A percentile compares a stretch with the other conserved stretches of the same genome.
phyloP scores from a whole-genome alignment of 2,888 invertebrate genomes.

The Platycheirus albimanus region DNA sequence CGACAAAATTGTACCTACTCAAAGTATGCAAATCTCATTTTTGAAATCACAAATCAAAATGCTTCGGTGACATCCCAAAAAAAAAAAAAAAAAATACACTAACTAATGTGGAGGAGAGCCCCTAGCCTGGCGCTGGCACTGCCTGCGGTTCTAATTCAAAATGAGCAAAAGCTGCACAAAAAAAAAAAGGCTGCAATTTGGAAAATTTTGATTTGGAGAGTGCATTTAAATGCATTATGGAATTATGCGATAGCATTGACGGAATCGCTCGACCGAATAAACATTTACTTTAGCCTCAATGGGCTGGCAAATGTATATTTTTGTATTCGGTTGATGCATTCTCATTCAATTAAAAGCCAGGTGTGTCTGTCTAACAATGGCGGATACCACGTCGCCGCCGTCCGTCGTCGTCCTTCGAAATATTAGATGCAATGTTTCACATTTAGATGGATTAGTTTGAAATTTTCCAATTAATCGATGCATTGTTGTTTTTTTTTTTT shows the following conservation, averaged over 20 bases:
- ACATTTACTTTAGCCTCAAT: conserved; percentile 62
- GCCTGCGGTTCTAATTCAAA: conserved; percentile 28
- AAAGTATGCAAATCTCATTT: conserved; percentile 23
- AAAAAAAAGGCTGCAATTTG: conserved; percentile 51
- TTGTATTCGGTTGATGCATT: conserved; percentile 32
- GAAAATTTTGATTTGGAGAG: conserved; percentile 32
- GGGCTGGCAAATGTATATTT: conserved; percentile 24
- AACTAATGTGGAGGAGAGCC: no score
- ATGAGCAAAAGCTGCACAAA: conserved; percentile 29
- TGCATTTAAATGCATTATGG: conserved; percentile 54
- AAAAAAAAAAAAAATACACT: no score
- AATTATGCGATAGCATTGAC: conserved; percentile 64
- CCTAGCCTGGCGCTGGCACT: conserved; percentile 19
- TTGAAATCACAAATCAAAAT: conserved; percentile 18
- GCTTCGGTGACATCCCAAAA: conserved; percentile 11
- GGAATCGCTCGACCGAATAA: conserved; percentile 66
- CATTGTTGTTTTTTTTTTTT: no score
- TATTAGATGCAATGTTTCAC: conserved; percentile 35
- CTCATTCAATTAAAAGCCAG: conserved; percentile 41
- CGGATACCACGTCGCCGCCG: no score
- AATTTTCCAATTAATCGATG: conserved; percentile 15
- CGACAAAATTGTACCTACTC: background rate
- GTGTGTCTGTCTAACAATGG: conserved; percentile 34
- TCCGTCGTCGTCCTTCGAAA: no score
- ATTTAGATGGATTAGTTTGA: conserved; percentile 43